phyloP scores from a whole-genome alignment of 2,797 vertebrate genomes.

The Cyclura pinguis region DNA sequence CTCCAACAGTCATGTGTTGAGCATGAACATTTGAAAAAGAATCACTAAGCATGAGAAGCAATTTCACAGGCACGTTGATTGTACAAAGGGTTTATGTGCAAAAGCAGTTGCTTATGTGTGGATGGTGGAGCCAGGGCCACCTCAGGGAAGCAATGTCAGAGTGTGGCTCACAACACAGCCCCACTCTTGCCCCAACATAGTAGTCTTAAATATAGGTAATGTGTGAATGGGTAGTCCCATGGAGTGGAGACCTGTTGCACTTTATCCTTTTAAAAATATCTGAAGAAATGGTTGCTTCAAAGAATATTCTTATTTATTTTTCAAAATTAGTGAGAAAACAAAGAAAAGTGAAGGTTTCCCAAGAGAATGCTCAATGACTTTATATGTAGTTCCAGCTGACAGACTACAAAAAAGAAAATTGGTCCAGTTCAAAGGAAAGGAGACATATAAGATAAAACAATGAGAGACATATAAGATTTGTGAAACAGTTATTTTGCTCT shows the following conservation, averaged over 20 bases:
- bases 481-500: conserved; percentile 68
- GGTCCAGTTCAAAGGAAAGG: conserved; percentile 72
- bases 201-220: no score
- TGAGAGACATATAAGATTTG: conserved; percentile 60
- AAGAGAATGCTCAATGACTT: conserved; percentile 51
- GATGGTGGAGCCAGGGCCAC: no score
- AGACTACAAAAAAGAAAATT: conserved; percentile 78
- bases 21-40: neutral
- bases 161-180: no score
- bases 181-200: no score
- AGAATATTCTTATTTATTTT: conserved; percentile 52
- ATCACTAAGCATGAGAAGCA: neutral
- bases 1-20: neutral
- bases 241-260: neutral
- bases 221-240: no score
- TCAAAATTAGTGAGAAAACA: conserved; percentile 61
- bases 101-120: no score
- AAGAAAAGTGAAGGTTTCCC: conserved; percentile 49
- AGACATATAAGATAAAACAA: conserved; percentile 55
- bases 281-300: conserved; percentile 41
- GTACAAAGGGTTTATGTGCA: no score
- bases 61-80: neutral
- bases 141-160: no score
- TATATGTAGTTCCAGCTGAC: conserved; percentile 66
- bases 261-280: neutral